phyloP scores from a whole-genome alignment of 2,113 vertebrate genomes.

The Upupa epops region DNA sequence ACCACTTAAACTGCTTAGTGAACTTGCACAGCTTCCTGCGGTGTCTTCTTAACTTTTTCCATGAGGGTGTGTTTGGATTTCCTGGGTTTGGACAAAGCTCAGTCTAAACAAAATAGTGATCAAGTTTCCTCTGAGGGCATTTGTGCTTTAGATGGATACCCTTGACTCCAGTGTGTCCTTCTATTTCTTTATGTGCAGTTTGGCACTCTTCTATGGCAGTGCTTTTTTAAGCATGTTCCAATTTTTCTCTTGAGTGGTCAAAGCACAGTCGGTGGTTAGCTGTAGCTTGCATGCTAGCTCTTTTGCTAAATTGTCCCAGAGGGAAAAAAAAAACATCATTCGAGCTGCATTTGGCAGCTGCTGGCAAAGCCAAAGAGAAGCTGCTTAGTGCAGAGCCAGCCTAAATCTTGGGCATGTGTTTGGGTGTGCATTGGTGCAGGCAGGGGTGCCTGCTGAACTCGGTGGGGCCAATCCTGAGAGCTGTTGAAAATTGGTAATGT shows the following conservation, averaged over 20 bases:
- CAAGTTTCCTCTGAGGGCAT: background rate
- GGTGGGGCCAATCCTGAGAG: background rate
- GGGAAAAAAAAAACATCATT: background rate
- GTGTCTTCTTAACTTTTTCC: slow-evolving; percentile 35
- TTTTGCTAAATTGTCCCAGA: background rate
- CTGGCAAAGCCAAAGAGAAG: background rate
- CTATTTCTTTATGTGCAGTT: slow-evolving; percentile 45
- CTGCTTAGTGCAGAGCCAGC: background rate
- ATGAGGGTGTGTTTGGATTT: slow-evolving; percentile 11
- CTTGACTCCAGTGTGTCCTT: slow-evolving; percentile 14
- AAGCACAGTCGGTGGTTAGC: slow-evolving; percentile 13
- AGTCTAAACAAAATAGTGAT: background rate
- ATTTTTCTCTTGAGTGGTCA: slow-evolving; percentile 41
- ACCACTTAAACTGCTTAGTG: slow-evolving; percentile 15
- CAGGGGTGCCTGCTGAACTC: background rate
- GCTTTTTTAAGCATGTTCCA: slow-evolving; percentile 40
- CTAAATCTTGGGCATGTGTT: background rate
- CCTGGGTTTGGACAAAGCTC: slow-evolving; percentile 5
- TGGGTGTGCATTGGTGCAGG: background rate
- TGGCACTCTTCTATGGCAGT: slow-evolving; percentile 43
- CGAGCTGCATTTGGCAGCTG: rapidly evolving
- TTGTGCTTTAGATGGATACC: slow-evolving; percentile 10
- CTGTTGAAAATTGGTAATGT: rapidly evolving
- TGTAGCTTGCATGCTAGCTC: background rate
- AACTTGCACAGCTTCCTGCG: background rate